Evolutionary conservation across 2,797 vertebrate genomes (phyloP).

Genomic region (Neostethus bicornis): DNA sequence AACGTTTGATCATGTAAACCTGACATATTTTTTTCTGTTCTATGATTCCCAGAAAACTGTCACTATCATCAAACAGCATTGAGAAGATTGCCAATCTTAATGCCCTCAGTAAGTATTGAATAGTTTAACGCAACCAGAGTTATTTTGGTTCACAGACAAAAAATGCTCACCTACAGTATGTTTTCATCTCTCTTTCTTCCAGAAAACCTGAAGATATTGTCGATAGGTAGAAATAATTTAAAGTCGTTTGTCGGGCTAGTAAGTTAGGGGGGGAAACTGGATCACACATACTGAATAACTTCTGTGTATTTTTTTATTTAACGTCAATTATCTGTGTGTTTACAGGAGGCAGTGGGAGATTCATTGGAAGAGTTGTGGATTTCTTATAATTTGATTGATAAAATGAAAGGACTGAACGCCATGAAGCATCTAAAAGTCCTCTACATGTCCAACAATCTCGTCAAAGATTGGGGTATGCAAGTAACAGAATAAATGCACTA

Average conservation of each 20-base stretch:
- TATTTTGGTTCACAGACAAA: neutral
- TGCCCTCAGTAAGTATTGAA: conserved; percentile 90
- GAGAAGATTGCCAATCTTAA: conserved; percentile 96
- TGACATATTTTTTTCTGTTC: neutral
- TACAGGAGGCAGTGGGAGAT: conserved; percentile 91
- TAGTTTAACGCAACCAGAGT: neutral
- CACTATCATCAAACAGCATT: conserved; percentile 97
- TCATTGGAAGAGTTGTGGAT: conserved; percentile 96
- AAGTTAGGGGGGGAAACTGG: too few relatives aligned
- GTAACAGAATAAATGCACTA: neutral
- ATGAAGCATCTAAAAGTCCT: conserved; percentile 94
- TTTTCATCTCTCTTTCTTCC: conserved; percentile 23
- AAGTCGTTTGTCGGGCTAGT: conserved; percentile 94
- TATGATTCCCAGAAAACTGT: conserved; percentile 85
- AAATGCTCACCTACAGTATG: neutral
- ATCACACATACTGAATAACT: neutral
- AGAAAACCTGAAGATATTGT: conserved; percentile 95
- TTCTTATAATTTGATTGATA: conserved; percentile 96
- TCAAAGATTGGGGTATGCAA: conserved; percentile 95
- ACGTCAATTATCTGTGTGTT: conserved; percentile 8
- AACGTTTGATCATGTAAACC: neutral
- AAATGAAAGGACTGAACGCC: conserved; percentile 90
- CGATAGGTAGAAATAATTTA: conserved; percentile 95
- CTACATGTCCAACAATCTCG: conserved; percentile 97
- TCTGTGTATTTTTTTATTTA: neutral